These are phyloP conservation scores for Hypselothyrea guttata DNA, from an alignment of 2,888 invertebrate genomes.

Conservation along the genomic window DNA sequence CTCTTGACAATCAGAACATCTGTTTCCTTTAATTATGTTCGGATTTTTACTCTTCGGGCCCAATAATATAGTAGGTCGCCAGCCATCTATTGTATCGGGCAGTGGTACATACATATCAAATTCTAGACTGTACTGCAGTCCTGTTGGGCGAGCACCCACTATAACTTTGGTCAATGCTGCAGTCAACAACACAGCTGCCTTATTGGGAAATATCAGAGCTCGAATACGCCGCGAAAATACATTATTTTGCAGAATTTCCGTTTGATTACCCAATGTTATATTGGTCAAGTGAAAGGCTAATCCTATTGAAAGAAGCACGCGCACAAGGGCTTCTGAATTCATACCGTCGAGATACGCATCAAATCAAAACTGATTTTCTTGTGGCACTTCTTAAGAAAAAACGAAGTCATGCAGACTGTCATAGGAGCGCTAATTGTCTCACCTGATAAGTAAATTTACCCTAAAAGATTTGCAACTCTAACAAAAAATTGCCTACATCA, in stretches of 20 bases:
- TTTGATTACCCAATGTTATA: slow-evolving; percentile 11
- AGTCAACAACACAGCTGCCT: slow-evolving; percentile 56
- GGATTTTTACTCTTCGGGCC: slow-evolving; percentile 5
- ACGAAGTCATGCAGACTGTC: slow-evolving; percentile 1
- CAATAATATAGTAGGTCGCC: slow-evolving; percentile 59
- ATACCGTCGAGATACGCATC: slow-evolving; percentile 12
- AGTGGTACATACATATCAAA: slow-evolving; percentile 69
- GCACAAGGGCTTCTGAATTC: not conserved
- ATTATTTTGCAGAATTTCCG: slow-evolving; percentile 3
- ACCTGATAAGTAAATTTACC: slow-evolving; percentile 11
- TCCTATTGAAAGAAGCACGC: not conserved
- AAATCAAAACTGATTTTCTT: slow-evolving; percentile 20
- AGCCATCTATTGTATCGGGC: slow-evolving; percentile 71
- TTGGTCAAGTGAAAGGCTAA: not conserved
- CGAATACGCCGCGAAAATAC: slow-evolving; percentile 62
- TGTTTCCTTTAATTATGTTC: slow-evolving; percentile 9
- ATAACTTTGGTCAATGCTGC: slow-evolving; percentile 65
- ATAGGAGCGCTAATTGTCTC: slow-evolving; percentile 35
- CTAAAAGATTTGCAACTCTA: not conserved
- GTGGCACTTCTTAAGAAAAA: slow-evolving; percentile 7
- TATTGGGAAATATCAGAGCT: slow-evolving; percentile 66
- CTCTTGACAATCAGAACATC: slow-evolving; percentile 34
- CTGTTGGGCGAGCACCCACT: slow-evolving; percentile 63
- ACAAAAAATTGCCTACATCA: not conserved
- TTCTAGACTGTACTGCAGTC: slow-evolving; percentile 65